These are phyloP conservation scores for Parapsyche elsis DNA, from an alignment of 1,140 invertebrate species.

Conservation along the genomic window DNA sequence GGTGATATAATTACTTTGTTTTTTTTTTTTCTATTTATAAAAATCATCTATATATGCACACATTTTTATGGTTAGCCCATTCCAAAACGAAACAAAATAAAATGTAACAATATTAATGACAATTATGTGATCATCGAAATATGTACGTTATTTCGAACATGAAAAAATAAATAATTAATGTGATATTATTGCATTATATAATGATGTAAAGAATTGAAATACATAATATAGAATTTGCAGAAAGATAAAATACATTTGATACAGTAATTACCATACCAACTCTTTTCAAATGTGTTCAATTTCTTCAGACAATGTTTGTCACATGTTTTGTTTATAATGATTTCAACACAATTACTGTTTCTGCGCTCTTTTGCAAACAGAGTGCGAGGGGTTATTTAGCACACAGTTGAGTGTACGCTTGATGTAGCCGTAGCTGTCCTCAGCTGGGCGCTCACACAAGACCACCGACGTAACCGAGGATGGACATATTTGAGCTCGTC, in stretches of 20 bases:
- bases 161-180: too few relatives aligned
- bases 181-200: too few relatives aligned
- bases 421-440: conserved; percentile 36
- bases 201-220: too few relatives aligned
- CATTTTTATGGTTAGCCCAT: too few relatives aligned
- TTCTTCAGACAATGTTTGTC: conserved; percentile 13
- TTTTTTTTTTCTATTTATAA: too few relatives aligned
- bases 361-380: conserved; percentile 34
- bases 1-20: neutral
- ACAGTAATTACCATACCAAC: conserved; percentile 23
- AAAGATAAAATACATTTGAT: too few relatives aligned
- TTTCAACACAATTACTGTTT: conserved; percentile 46
- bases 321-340: conserved; percentile 40
- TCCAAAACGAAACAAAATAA: too few relatives aligned
- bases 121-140: too few relatives aligned
- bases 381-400: conserved; percentile 41
- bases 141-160: too few relatives aligned
- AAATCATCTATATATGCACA: too few relatives aligned
- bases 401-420: conserved; percentile 43
- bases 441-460: conserved; percentile 41
- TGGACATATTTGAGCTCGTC: conserved; percentile 41
- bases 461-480: conserved; percentile 41
- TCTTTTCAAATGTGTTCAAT: conserved; percentile 40
- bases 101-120: too few relatives aligned
- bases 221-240: too few relatives aligned